Base-by-base conservation (phyloP, 2,888 invertebrate species). In the Papilio protenor region DNA sequence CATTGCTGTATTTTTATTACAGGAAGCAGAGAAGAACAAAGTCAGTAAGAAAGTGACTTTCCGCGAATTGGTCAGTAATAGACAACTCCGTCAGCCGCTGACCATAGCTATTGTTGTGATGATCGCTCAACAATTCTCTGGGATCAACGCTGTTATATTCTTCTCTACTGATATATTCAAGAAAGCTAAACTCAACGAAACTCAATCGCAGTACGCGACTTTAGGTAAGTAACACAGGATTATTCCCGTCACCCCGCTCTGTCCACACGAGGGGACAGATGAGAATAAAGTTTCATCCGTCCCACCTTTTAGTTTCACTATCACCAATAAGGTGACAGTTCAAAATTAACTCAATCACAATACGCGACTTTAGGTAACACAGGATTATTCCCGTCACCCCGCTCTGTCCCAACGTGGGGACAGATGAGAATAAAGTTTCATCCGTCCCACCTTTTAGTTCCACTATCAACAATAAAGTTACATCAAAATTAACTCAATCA, bases 81-180 rank as follows among this genome's bases (percentile, higher is more conserved):
- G 96, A 0, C 93, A 96, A 61, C 95, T 98, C 0, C 95, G 98
- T 0, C 97, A 96, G 85, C 98, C 98, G 0, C 94, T 98, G 18
- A 91, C 97, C 69, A 98, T 98, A 81, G 96, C 98, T 18, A 92
- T 97, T 49, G 96, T 97, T 85, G 96, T 98, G 85, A 98, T 98
- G 97, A 87, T 98, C 1, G 97, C 98, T 0, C 98, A 98, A 88
- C 98, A 99, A 91, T 92, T 98, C 52, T 98, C 98, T 14, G 98
- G 98, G 5, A 98, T 98, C 87, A 98, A 98, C 90, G 98, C 98
- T 1, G 97, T 97, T 73, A 97, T 98, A 90, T 98, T 96, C 95
- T 98, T 96, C 94, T 98, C 98, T 0, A 97, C 97, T 0, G 94
- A 95, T 75, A 98, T 98, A 82, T 98, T 98, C 93, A 88, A 88